Evolutionary conservation across 1,140 invertebrate species (phyloP), one percentile per base, ranked within the genome.

Genomic region (Atopsyche davidsoni): DNA sequence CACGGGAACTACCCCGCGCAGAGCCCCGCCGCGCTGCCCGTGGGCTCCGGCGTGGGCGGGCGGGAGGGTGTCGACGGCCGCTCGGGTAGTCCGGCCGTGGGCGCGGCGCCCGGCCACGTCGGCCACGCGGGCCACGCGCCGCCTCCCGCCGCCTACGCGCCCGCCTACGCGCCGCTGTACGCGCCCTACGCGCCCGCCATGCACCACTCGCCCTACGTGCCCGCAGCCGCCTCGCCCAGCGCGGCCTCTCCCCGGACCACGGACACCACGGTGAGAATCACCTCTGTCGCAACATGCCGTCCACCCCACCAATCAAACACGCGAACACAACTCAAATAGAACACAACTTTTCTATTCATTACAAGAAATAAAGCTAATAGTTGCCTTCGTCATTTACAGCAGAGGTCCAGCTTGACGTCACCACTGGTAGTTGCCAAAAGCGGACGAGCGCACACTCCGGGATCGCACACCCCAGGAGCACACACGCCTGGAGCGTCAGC

Each of bases 91-190:
- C 73, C 70, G 16, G 64, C 69, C 10, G 69, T 75, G 13, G 64
- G 65, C 6, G 63, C 69, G 11, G 66, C 55, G 13, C 54, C 54
- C 4, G 46, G 46, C 14, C 47, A 50, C 34, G 43, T 36, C 2
- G 32, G 46, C 3, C 69, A 61, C 40, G 64, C 61, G 53, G n/a
- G n/a, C n/a, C n/a, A n/a, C n/a, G 66, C 53, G 58, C 65, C 63
- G 58, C 63, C 64, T 62, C 63, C 70, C 63, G 68, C 72, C 59
- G 67, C 76, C 66, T 65, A 73, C 75, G 68, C 75, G 63, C 69
- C 72, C 61, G 63, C 80, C 36, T 85, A 85, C 64, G 77, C 81
- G 24, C 76, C 84, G 16, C 70, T 87, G 34, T 88, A 87, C 61
- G 80, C 85, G 0, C 84, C 85, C 1, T 87, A 87, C 59, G 79